Evolutionary conservation across 2,888 invertebrate genomes (phyloP).

Genomic region (Diadegma fenestrale): DNA sequence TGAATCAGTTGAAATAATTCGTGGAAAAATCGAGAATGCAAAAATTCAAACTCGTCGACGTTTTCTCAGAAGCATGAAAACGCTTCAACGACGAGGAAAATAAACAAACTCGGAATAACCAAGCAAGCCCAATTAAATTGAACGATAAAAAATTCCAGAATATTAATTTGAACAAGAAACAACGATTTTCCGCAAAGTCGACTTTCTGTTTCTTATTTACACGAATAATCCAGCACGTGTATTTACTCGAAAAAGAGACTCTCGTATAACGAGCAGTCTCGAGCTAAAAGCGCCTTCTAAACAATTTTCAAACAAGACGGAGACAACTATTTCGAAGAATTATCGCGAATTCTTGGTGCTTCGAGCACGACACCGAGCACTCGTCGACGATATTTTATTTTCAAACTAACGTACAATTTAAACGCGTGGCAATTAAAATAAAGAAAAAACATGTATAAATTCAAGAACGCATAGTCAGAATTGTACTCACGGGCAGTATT

Average conservation of each 20-base stretch:
- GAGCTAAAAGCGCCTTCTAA: neutral
- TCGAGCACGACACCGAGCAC: neutral
- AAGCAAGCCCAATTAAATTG: neutral
- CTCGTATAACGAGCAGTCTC: neutral
- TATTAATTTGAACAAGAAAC: neutral
- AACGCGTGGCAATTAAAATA: neutral
- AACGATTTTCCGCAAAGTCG: neutral
- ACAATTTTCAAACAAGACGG: slow-evolving; percentile 1
- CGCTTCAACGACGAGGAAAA: neutral
- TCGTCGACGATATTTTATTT: slow-evolving; percentile 5
- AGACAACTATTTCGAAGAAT: slow-evolving; percentile 2
- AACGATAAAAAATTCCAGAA: neutral
- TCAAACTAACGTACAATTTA: neutral
- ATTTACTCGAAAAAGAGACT: neutral
- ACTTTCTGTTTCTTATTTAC: neutral
- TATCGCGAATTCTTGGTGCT: neutral
- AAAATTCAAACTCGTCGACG: neutral
- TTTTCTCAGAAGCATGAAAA: neutral
- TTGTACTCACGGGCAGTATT: slow-evolving; percentile 52
- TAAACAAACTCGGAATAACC: neutral
- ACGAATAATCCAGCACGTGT: neutral
- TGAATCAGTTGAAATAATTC: neutral
- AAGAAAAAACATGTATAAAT: neutral
- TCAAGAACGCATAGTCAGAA: neutral
- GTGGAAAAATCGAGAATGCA: neutral